A percentile compares a stretch with the other conserved stretches of the same genome.
Conservation (phyloP, 2,888 invertebrate genomes). For the Julus scandinavius region DNA sequence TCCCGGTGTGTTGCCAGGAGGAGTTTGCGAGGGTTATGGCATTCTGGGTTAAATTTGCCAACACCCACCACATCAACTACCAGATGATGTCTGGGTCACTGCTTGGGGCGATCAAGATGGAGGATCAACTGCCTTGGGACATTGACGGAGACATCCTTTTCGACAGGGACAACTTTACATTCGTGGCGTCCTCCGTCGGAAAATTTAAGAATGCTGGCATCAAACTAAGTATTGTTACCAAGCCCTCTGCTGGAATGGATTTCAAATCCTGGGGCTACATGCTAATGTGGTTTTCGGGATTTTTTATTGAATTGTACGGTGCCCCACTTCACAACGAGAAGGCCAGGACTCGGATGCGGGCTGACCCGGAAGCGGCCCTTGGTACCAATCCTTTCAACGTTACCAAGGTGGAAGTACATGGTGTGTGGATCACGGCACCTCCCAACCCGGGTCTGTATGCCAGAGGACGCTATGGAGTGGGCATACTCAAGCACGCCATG, state of each 20-base stretch:
- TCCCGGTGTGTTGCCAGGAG: constrained; percentile 62
- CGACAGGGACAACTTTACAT: constrained; percentile 60
- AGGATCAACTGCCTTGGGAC: constrained; percentile 64
- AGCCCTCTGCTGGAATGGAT: constrained; percentile 37
- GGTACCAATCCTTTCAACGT: neutral
- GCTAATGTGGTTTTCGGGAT: constrained; percentile 59
- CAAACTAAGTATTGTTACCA: constrained; percentile 27
- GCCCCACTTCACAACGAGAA: no score
- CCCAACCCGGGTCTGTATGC: constrained; percentile 63
- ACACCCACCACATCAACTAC: constrained; percentile 61
- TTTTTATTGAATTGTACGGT: constrained; percentile 63
- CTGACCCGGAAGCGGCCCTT: neutral
- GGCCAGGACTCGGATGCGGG: no score
- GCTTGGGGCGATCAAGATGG: constrained; percentile 64
- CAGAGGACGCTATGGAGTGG: constrained; percentile 63
- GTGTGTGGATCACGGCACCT: constrained; percentile 62
- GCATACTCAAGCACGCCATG: constrained; percentile 63
- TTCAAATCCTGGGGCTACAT: constrained; percentile 60
- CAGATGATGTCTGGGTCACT: constrained; percentile 63
- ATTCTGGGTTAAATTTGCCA: constrained; percentile 60
- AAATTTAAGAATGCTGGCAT: constrained; percentile 58
- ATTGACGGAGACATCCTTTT: constrained; percentile 63
- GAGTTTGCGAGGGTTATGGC: constrained; percentile 61
- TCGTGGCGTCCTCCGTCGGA: constrained; percentile 58
- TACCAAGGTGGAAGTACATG: constrained; percentile 62